These are phyloP conservation scores for Pterostichus niger DNA, from an alignment of 2,888 invertebrate genomes.

Conservation along the genomic window DNA sequence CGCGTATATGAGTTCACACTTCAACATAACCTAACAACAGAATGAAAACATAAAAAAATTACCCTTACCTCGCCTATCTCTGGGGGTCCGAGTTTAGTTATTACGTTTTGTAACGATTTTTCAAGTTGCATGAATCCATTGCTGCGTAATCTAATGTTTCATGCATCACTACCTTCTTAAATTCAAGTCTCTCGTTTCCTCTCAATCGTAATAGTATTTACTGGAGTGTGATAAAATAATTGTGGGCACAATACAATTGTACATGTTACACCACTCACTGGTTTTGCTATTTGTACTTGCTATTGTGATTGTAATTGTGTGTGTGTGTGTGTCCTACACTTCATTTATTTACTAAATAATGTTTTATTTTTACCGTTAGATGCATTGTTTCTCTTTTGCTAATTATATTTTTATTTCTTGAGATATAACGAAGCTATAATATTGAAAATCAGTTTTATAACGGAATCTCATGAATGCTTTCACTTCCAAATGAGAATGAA, in stretches of 20 bases:
- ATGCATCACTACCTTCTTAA: slow-evolving; percentile 59
- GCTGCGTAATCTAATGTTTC: slow-evolving; percentile 52
- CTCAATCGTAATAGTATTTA: slow-evolving; percentile 76
- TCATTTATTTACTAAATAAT: slow-evolving; percentile 41
- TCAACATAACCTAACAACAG: slow-evolving; percentile 50
- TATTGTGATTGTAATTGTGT: slow-evolving; percentile 50
- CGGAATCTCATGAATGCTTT: too few species aligned
- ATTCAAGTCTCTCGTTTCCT: slow-evolving; percentile 43
- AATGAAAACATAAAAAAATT: slow-evolving; percentile 53
- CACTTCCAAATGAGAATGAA: too few species aligned
- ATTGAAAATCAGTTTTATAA: too few species aligned
- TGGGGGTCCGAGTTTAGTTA: slow-evolving; percentile 48
- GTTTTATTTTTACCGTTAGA: slow-evolving; percentile 6
- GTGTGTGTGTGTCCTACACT: slow-evolving; percentile 28
- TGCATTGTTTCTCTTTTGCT: slow-evolving; percentile 7
- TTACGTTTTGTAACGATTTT: slow-evolving; percentile 55
- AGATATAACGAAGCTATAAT: too few species aligned
- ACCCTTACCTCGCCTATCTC: slow-evolving; percentile 27
- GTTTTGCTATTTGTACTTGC: background rate
- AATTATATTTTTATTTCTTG: background rate
- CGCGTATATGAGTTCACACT: slow-evolving; percentile 38
- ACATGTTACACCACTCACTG: slow-evolving; percentile 50
- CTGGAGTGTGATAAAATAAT: slow-evolving; percentile 77
- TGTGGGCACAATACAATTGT: slow-evolving; percentile 71
- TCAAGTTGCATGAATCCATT: slow-evolving; percentile 55